Evolutionary conservation across 2,113 vertebrate species (phyloP), one percentile per base, ranked within the genome.

Genomic region (Polyodon spathula): DNA sequence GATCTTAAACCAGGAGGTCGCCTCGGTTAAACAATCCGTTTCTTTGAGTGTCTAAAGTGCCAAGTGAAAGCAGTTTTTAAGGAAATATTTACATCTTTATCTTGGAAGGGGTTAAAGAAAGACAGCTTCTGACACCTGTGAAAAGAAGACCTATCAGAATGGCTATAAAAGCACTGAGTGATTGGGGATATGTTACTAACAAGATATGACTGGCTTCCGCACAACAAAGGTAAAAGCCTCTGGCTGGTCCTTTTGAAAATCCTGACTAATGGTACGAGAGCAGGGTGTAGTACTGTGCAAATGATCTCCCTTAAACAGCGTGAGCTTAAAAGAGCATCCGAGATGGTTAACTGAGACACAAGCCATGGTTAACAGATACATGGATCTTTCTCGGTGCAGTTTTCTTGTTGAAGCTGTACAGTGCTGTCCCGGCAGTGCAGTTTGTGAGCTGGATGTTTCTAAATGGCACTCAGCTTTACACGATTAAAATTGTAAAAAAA

Each of bases 221-320:
- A 73, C 66, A 77, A 73, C 68, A 65, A 68, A 78, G 78, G 84
- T 81, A 84, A 82, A 86, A 87, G 68, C 68, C 1, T 73, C 70
- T 64, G 37, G 69, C 76, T 68, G 52, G 53, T 65, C 37, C 83
- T 71, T 40, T 65, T 73, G 75, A 74, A 66, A 63, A 71, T 73
- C 60, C 66, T 57, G 68, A 64, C 77, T 78, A 74, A 71, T 79
- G 77, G 71, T 60, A 58, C 63, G 69, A 68, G 65, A 66, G 68
- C 60, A 72, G 62, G 53, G 27, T 58, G n/a, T 38, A 77, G 68
- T 42, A 11, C 8, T 61, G 60, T 71, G 51, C 55, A 43, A 17
- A 0, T 39, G 8, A 60, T 63, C 40, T 15, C 48, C 54, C 67
- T 46, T 41, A n/a, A 14, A 1, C 57, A 50, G 59, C 65, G 14